Conservation (phyloP, 2,113 vertebrate species). For the Leptobrachium ailaonicum region DNA sequence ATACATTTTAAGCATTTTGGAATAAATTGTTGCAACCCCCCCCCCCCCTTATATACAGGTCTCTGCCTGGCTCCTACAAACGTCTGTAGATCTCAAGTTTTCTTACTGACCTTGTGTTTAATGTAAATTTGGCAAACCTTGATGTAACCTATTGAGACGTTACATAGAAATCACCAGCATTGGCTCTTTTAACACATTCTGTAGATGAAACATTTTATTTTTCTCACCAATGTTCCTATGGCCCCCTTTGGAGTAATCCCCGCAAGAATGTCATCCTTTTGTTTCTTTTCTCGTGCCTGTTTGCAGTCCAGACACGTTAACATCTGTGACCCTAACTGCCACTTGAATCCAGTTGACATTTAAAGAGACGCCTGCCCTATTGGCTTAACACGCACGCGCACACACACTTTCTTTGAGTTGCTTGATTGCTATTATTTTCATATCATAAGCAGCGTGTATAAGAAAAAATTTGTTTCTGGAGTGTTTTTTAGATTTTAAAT, state of each 20-base stretch:
- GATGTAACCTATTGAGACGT: no score
- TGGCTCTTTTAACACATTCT: not conserved
- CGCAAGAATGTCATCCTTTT: conserved; percentile 22
- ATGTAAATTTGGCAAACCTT: no score
- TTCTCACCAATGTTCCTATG: conserved; percentile 11
- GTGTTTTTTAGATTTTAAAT: no score
- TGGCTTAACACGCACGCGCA: conserved; percentile 5
- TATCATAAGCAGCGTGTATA: no score
- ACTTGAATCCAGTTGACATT: conserved; percentile 6
- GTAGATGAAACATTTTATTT: conserved; percentile 25
- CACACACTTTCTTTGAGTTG: not conserved
- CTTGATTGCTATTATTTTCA: not conserved
- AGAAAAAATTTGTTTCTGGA: no score
- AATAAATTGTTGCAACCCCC: no score
- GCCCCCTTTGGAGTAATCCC: conserved; percentile 26
- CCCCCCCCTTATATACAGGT: no score
- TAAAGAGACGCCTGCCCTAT: not conserved
- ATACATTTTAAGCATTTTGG: no score
- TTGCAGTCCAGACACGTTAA: conserved; percentile 3
- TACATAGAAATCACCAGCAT: no score
- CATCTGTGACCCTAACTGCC: conserved; percentile 37
- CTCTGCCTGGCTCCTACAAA: no score
- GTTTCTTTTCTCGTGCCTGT: conserved; percentile 22
- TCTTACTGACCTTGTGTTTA: not conserved
- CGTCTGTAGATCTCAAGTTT: not conserved